These are phyloP conservation scores for Dryococelus australis DNA, from an alignment of 2,888 invertebrate species.

Conservation along the genomic window DNA sequence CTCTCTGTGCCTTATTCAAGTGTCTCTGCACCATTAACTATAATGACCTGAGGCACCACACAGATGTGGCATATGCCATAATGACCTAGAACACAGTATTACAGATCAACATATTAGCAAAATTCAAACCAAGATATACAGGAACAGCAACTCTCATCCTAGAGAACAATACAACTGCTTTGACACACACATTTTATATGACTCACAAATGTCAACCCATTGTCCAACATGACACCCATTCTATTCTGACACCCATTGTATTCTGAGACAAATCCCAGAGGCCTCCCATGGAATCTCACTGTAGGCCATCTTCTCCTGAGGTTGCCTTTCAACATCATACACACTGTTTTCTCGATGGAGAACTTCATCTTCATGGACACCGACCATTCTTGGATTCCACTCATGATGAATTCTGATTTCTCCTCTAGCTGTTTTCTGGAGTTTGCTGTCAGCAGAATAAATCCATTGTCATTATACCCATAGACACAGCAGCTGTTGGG, in stretches of 20 bases:
- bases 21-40: no score
- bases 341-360: background rate
- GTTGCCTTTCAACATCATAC: background rate
- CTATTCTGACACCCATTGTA: background rate
- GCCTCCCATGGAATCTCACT: background rate
- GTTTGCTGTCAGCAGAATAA: background rate
- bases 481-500: no score
- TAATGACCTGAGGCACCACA: no score
- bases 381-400: background rate
- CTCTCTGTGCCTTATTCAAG: no score
- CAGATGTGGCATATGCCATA: no score
- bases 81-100: no score
- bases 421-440: background rate
- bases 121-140: background rate
- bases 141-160: background rate
- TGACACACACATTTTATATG: background rate
- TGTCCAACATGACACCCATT: background rate
- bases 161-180: background rate
- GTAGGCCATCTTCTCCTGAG: background rate
- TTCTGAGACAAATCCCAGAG: background rate
- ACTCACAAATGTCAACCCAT: background rate
- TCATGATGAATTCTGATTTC: background rate
- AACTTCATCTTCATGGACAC: background rate
- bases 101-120: background rate
- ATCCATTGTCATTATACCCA: no score